A percentile compares a stretch with the other conserved stretches of the same genome.
phyloP scores from a whole-genome alignment of 2,888 invertebrate genomes.

The Apoda limacodes region DNA sequence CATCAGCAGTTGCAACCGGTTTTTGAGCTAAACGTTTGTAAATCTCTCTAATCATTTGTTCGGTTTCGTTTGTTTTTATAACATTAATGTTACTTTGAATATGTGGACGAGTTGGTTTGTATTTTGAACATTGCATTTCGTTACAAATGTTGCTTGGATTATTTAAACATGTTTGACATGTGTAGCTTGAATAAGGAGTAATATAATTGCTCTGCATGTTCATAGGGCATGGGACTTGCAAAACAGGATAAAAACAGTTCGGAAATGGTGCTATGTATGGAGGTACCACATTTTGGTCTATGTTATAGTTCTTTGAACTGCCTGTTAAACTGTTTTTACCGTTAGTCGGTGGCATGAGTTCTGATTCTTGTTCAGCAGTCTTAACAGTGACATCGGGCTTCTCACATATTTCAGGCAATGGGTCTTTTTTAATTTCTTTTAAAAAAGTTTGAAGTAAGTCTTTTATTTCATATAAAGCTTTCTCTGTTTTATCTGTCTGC shows the following conservation, averaged over 20 bases:
- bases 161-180: conserved; percentile 35
- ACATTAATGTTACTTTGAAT: no score
- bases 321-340: conserved; percentile 30
- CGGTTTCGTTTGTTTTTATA: conserved; percentile 48
- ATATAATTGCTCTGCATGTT: conserved; percentile 40
- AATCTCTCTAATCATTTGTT: conserved; percentile 53
- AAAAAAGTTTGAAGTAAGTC: conserved; percentile 50
- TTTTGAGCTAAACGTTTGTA: conserved; percentile 47
- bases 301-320: conserved; percentile 21
- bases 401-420: conserved; percentile 28
- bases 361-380: conserved; percentile 21
- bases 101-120: conserved; percentile 12
- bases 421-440: conserved; percentile 51
- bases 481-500: conserved; percentile 42
- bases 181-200: conserved; percentile 37
- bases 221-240: conserved; percentile 48
- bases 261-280: conserved; percentile 28
- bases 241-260: conserved; percentile 48
- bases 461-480: conserved; percentile 55
- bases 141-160: conserved; percentile 3
- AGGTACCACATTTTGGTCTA: conserved; percentile 21
- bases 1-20: conserved; percentile 24
- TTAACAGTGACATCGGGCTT: conserved; percentile 29
- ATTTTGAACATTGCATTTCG: conserved; percentile 6
- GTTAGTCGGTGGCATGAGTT: conserved; percentile 21